Percentiles rank a stretch among this genome's conserved stretches.
Conservation (phyloP, 1,140 invertebrate genomes). For the Zophobas atratus region DNA sequence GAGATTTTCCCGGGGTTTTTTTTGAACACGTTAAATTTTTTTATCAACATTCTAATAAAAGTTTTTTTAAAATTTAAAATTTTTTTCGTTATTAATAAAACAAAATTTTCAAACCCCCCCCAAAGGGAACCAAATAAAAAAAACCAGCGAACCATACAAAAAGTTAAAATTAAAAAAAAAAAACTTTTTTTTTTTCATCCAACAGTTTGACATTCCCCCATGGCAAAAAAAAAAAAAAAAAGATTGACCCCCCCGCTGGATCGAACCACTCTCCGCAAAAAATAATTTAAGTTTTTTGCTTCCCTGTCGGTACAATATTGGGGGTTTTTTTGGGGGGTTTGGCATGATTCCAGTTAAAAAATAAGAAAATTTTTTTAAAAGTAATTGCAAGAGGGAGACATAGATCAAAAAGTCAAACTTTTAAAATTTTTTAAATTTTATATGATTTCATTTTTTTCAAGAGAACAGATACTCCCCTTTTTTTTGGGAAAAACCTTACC, state of each 20-base stretch:
- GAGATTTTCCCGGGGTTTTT: too few species aligned
- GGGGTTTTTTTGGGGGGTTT: too few species aligned
- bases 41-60: too few species aligned
- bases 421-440: constrained; percentile 11
- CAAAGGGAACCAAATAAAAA: constrained; percentile 49
- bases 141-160: constrained; percentile 50
- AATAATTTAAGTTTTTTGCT: neutral
- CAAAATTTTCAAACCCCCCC: constrained; percentile 30
- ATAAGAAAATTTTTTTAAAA: too few species aligned
- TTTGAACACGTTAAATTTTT: too few species aligned
- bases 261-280: constrained; percentile 6
- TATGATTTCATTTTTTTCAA: constrained; percentile 69
- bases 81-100: too few species aligned
- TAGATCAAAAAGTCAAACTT: too few species aligned
- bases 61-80: too few species aligned
- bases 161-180: too few species aligned
- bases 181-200: too few species aligned
- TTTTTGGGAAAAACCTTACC: too few species aligned
- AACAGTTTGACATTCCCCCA: constrained; percentile 21
- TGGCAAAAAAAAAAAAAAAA: neutral
- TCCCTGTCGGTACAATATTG: constrained; percentile 13
- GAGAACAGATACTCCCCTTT: constrained; percentile 79
- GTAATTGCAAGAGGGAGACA: neutral
- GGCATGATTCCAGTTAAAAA: constrained; percentile 91
- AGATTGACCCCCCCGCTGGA: constrained; percentile 24